A percentile compares a stretch with the other conserved stretches of the same genome.
These are phyloP conservation scores for Brachyopa scutellaris DNA, from an alignment of 2,888 invertebrate genomes.

Conservation along the genomic window DNA sequence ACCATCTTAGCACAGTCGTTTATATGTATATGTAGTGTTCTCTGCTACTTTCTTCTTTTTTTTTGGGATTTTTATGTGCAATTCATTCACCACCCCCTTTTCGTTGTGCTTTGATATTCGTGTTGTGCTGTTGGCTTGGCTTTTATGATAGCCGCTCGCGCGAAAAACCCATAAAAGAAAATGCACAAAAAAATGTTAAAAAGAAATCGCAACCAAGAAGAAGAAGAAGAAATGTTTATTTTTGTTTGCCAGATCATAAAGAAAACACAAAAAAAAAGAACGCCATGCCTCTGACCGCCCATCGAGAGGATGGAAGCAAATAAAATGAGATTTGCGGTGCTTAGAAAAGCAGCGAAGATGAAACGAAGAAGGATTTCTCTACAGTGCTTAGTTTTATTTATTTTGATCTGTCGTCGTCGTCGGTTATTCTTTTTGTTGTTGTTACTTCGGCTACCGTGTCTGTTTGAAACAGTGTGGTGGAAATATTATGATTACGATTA, in stretches of 20 bases:
- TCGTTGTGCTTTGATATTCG: slow-evolving; percentile 28
- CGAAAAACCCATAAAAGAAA: slow-evolving; percentile 57
- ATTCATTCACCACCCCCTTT: not conserved
- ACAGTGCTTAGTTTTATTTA: slow-evolving; percentile 67
- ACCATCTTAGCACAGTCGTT: slow-evolving; percentile 72
- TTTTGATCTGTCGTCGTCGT: slow-evolving; percentile 30
- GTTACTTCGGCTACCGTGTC: slow-evolving; percentile 41
- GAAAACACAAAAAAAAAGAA: not conserved
- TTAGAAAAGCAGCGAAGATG: not conserved
- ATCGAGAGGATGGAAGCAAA: slow-evolving; percentile 16
- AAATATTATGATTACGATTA: slow-evolving; percentile 53
- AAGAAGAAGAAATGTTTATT: slow-evolving; percentile 63
- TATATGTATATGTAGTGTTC: no score
- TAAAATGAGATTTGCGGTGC: slow-evolving; percentile 57
- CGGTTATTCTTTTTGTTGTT: slow-evolving; percentile 20
- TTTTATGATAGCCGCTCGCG: slow-evolving; percentile 60
- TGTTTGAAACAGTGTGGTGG: slow-evolving; percentile 38
- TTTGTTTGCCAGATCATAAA: slow-evolving; percentile 68
- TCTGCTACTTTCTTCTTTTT: not conserved
- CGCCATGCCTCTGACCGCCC: slow-evolving; percentile 29
- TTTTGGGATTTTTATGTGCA: not conserved
- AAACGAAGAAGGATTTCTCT: slow-evolving; percentile 39
- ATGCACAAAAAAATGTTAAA: slow-evolving; percentile 44
- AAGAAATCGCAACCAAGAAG: slow-evolving; percentile 55
- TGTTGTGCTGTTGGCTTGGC: slow-evolving; percentile 38